Conservation (phyloP, 1,140 invertebrate species). For the Antheraea mylitta region DNA sequence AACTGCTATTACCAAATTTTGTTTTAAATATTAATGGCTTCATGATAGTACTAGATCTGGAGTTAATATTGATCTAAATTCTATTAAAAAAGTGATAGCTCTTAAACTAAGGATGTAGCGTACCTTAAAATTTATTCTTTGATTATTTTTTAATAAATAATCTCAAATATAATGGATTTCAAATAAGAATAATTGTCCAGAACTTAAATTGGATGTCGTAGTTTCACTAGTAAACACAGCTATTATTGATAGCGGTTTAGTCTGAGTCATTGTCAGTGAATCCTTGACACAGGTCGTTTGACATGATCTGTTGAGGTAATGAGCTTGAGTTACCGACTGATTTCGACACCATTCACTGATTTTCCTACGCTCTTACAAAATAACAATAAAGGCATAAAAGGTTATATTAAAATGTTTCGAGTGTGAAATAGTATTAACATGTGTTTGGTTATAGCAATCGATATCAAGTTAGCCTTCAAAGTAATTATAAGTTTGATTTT, state of each 20-base stretch:
- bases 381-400: slow-evolving; percentile 5
- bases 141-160: too few species aligned
- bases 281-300: slow-evolving; percentile 24
- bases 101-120: too few species aligned
- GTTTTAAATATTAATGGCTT: too few species aligned
- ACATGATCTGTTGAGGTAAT: slow-evolving; percentile 13
- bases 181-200: background rate
- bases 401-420: background rate
- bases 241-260: slow-evolving; percentile 3
- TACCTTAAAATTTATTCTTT: too few species aligned
- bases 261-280: slow-evolving; percentile 21
- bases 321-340: background rate
- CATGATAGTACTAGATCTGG: too few species aligned
- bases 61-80: too few species aligned
- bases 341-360: slow-evolving; percentile 18
- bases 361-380: slow-evolving; percentile 19
- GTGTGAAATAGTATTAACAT: background rate
- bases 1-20: too few species aligned
- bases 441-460: background rate
- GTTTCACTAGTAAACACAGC: background rate
- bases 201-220: background rate
- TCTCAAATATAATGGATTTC: too few species aligned
- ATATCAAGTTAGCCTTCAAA: background rate
- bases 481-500: background rate
- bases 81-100: too few species aligned